Evolutionary conservation across 2,113 vertebrate genomes (phyloP), one percentile per base, ranked within the genome.

Genomic region (Nansenia antarctica): DNA sequence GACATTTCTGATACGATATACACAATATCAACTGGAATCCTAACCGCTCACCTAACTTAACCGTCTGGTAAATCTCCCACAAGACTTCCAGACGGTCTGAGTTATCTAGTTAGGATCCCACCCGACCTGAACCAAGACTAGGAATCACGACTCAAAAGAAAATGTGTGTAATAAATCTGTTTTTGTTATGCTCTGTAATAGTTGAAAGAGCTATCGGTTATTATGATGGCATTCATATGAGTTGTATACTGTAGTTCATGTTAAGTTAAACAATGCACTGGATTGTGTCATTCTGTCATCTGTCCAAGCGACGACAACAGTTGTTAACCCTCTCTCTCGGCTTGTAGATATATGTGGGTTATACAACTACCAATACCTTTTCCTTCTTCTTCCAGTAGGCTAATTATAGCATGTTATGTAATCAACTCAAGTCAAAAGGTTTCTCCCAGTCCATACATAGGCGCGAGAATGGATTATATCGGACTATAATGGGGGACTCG

Each of bases 261-360:
- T 27, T 31, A 55, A 35, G 78, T 76, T 57, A n/a, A n/a, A n/a
- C n/a, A 14, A 58, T 70, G 80, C 83, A 86, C 80, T 86, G 67
- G 30, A 87, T 79, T 42, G n/a, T n/a, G n/a, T n/a, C n/a, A n/a
- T n/a, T n/a, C n/a, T n/a, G n/a, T n/a, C n/a, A n/a, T 42, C 12
- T 49, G 18, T 49, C 20, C 45, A 20, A 42, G 39, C 12, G 12
- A 42, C 12, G 6, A n/a, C 5, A 15, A 49, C n/a, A 20, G 20
- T 20, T 49, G 45, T 49, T 20, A 49, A 49, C n/a, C n/a, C n/a
- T 4, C 45, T 14, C 45, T 49, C 6, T 49, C 45, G n/a, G 45
- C 45, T 15, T 42, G 39, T 42, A 15, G 1, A 42, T 42, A 42
- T 49, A 7, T 49, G 15, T 49, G 15, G n/a, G n/a, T 20, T 49